Evolutionary conservation across 2,113 vertebrate genomes (phyloP).

Genomic region (Xenopus laevis): DNA sequence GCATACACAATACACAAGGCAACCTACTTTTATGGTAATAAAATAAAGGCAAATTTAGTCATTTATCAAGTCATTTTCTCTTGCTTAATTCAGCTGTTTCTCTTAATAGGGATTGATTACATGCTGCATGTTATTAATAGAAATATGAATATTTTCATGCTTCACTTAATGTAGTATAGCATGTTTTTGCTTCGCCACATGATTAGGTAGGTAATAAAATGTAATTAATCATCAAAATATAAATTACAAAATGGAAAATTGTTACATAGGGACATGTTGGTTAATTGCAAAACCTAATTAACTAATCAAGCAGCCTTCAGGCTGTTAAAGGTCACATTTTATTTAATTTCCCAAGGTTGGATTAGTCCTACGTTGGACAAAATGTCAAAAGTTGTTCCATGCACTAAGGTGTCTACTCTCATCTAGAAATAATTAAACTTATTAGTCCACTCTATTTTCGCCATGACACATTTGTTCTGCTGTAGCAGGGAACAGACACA

Average conservation of each 20-base stretch:
- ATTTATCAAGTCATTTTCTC: not conserved
- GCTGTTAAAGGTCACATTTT: slow-evolving; percentile 42
- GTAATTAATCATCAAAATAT: slow-evolving; percentile 45
- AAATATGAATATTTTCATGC: slow-evolving; percentile 32
- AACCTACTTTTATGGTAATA: no score
- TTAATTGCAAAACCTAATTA: slow-evolving; percentile 43
- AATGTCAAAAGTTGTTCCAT: slow-evolving; percentile 43
- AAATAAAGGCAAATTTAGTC: not conserved
- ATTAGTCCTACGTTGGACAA: slow-evolving; percentile 39
- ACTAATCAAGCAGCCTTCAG: slow-evolving; percentile 40
- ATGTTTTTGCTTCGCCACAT: slow-evolving; percentile 36
- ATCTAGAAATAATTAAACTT: slow-evolving; percentile 45
- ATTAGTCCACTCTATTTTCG: slow-evolving; percentile 41
- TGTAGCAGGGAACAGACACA: not conserved
- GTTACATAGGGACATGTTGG: slow-evolving; percentile 40
- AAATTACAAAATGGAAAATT: slow-evolving; percentile 37
- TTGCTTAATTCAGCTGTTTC: not conserved
- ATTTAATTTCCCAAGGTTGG: slow-evolving; percentile 46
- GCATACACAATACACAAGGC: no score
- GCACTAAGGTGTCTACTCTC: slow-evolving; percentile 44
- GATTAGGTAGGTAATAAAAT: slow-evolving; percentile 41
- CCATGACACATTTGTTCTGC: slow-evolving; percentile 27
- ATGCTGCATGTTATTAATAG: slow-evolving; percentile 6
- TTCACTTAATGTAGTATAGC: slow-evolving; percentile 32
- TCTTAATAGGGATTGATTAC: not conserved